Evolutionary conservation across 1,140 invertebrate species (phyloP), one percentile per base, ranked within the genome.

Genomic region (Zelostemma sp.): DNA sequence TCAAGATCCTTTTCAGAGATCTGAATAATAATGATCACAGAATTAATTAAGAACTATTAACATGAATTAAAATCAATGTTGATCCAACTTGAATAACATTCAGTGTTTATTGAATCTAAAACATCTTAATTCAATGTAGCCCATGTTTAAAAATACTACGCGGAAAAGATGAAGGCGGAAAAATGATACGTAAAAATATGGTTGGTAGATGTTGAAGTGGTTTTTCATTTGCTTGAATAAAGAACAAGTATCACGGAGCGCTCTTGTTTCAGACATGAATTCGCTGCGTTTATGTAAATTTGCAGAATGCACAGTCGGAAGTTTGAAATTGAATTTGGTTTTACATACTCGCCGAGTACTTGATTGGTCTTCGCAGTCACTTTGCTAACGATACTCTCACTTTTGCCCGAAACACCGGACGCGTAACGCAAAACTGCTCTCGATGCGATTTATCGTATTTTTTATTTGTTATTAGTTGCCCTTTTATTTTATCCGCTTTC

Each of bases 281-380:
- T 76, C 63, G 60, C 64, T 57, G 70, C 68, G 71, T 78, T 79
- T 76, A 80, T 80, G 78, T 67, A 80, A 80, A 80, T 79, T 75
- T 59, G 50, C 62, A 71, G 46, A 76, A 80, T 76, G 75, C 78
- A 76, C 72, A 53, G 68, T 53, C 54, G 67, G 60, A 75, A 78
- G 72, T 80, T 79, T 68, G 74, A 78, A 80, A 80, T 80, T 78
- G 66, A 79, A 80, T 80, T 80, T 65, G 72, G 77, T 79, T 79
- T 79, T 73, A 73, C 75, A 72, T 76, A 79, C 74, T 75, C 61
- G 75, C 70, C 33, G 60, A 68, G 68, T 72, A 78, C 72, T 80
- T 80, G 75, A 75, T 64, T 60, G 45, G 19, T 70, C 68, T 58
- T 67, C 68, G 50, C 71, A 72, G 63, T 67, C 50, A 46, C 45